phyloP scores from a whole-genome alignment of 2,797 vertebrate genomes.

The Enteromius afrohamiltoni region DNA sequence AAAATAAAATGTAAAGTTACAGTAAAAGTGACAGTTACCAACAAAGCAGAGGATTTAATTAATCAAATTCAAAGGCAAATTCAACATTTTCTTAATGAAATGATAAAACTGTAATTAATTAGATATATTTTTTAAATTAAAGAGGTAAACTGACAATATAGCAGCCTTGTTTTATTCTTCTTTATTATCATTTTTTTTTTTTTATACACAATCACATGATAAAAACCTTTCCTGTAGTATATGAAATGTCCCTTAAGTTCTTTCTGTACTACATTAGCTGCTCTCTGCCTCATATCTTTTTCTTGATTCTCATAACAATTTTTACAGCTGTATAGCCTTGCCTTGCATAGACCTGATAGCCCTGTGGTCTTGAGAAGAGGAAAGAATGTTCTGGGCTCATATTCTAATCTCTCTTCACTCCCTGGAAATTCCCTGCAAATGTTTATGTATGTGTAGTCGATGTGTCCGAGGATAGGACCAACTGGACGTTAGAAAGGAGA shows the following conservation, averaged over 20 bases:
- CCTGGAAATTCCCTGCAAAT: neutral
- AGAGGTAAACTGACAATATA: neutral
- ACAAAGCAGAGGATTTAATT: neutral
- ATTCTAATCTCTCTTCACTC: neutral
- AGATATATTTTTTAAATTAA: neutral
- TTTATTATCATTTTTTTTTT: neutral
- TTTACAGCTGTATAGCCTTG: neutral
- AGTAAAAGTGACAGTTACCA: too few species aligned
- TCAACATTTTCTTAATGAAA: neutral
- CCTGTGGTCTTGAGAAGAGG: conserved; percentile 1
- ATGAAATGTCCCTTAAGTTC: neutral
- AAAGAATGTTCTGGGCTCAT: neutral
- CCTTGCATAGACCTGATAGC: neutral
- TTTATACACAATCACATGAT: neutral
- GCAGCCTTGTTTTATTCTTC: neutral
- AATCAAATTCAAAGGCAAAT: neutral
- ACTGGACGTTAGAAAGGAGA: neutral
- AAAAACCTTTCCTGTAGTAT: neutral
- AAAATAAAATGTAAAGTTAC: too few species aligned
- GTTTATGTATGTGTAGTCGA: neutral
- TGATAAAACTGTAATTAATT: neutral
- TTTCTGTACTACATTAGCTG: neutral
- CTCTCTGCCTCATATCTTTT: neutral
- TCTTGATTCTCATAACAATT: neutral
- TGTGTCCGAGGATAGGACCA: too few species aligned